Percentiles rank a stretch among this genome's conserved stretches.
Conservation (phyloP, 2,113 vertebrate species). For the Nycticebus coucang region DNA sequence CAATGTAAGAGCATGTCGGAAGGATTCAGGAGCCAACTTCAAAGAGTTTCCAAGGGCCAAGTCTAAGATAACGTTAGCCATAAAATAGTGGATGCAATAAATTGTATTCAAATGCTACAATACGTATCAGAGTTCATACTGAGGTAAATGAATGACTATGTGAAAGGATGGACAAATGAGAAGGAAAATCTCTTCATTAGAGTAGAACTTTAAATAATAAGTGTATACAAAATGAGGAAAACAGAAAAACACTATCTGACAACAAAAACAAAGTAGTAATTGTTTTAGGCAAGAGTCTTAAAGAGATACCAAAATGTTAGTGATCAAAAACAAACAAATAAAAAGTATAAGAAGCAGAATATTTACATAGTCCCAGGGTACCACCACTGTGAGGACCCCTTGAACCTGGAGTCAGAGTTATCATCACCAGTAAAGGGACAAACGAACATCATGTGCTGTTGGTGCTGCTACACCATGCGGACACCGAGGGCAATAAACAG, state of each 20-base stretch:
- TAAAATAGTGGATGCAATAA: not conserved
- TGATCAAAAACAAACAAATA: not conserved
- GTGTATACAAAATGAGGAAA: not conserved
- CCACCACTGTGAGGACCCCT: not conserved
- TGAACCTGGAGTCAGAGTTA: not conserved
- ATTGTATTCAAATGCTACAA: slow-evolving; percentile 6
- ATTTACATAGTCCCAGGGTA: not conserved
- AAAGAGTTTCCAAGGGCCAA: not conserved
- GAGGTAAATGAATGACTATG: not conserved
- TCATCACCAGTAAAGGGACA: not conserved
- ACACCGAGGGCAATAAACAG: no score
- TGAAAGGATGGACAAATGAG: not conserved
- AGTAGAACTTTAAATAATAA: not conserved
- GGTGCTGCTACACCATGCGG: no score
- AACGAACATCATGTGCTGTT: not conserved
- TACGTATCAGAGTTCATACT: not conserved
- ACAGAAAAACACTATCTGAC: not conserved
- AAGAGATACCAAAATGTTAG: not conserved
- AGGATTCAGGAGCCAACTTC: not conserved
- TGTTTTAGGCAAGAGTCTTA: not conserved
- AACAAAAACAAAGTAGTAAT: not conserved
- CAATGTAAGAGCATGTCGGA: not conserved
- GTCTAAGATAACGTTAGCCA: not conserved
- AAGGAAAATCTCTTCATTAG: not conserved
- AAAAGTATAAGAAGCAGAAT: not conserved